These are phyloP conservation scores for Brachionus sp. DNA, from an alignment of 1,140 invertebrate genomes.

Conservation along the genomic window DNA sequence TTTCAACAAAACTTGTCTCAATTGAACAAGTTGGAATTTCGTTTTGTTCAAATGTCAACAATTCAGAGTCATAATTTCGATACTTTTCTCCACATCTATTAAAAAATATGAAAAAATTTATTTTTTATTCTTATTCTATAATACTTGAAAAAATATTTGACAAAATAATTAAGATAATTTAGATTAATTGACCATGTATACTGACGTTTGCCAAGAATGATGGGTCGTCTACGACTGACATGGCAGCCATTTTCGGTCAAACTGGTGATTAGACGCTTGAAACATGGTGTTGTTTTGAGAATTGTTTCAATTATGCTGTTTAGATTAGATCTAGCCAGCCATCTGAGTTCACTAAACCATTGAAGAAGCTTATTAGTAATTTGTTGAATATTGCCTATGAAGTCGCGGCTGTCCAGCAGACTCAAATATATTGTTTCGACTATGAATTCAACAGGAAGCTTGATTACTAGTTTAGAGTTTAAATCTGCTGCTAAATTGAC, in stretches of 20 bases:
- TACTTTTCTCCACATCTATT: conserved; percentile 18
- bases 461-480: not conserved
- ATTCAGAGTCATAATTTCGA: conserved; percentile 12
- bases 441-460: not conserved
- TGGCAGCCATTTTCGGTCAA: not conserved
- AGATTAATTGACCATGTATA: not conserved
- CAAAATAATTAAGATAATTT: conserved; percentile 9
- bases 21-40: not conserved
- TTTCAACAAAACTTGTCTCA: not conserved
- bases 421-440: not conserved
- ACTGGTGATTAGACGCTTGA: not conserved
- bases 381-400: conserved; percentile 11
- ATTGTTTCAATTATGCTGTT: not conserved
- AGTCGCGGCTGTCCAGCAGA: not conserved
- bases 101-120: not conserved
- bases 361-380: not conserved
- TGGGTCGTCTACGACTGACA: not conserved
- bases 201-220: conserved; percentile 12
- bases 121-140: not conserved
- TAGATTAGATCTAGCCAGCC: not conserved
- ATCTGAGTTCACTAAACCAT: not conserved
- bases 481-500: not conserved
- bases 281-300: conserved; percentile 7
- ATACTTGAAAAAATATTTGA: conserved; percentile 25
- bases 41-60: not conserved